phyloP scores from a whole-genome alignment of 2,797 vertebrate species.

The Zalophus californianus region DNA sequence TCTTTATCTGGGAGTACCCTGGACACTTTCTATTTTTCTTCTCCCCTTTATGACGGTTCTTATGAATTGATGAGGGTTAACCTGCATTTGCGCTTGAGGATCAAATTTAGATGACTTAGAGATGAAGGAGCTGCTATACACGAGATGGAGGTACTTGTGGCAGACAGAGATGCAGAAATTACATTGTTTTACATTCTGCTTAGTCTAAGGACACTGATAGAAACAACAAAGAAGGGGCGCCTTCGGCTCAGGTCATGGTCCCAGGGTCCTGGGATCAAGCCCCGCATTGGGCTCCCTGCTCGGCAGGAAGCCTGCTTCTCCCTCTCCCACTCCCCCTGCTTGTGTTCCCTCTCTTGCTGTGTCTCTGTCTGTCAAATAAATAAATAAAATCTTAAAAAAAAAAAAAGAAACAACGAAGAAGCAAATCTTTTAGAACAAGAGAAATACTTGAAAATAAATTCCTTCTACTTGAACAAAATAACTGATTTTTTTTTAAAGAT shows the following conservation, averaged over 20 bases:
- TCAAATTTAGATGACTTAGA: not conserved
- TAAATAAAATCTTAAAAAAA: too few species aligned
- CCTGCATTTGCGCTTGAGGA: not conserved
- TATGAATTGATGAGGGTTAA: not conserved
- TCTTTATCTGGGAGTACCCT: constrained; percentile 5
- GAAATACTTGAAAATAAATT: not conserved
- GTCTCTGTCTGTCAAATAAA: too few species aligned
- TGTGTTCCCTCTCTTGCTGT: too few species aligned
- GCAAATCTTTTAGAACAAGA: not conserved
- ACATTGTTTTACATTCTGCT: not conserved
- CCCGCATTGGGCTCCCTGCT: too few species aligned
- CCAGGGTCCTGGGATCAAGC: too few species aligned
- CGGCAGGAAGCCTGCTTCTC: too few species aligned
- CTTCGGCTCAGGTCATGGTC: too few species aligned
- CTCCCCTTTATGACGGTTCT: not conserved
- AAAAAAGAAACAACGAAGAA: not conserved
- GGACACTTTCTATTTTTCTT: not conserved
- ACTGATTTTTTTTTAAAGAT: too few species aligned
- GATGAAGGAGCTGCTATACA: not conserved
- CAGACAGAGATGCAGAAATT: not conserved
- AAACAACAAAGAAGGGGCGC: not conserved
- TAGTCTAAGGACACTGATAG: not conserved
- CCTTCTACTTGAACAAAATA: not conserved
- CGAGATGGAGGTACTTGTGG: not conserved
- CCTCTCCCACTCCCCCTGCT: too few species aligned